Evolutionary conservation across 2,113 vertebrate species (phyloP), one percentile per base, ranked within the genome.

Genomic region (Chiloscyllium plagiosum): DNA sequence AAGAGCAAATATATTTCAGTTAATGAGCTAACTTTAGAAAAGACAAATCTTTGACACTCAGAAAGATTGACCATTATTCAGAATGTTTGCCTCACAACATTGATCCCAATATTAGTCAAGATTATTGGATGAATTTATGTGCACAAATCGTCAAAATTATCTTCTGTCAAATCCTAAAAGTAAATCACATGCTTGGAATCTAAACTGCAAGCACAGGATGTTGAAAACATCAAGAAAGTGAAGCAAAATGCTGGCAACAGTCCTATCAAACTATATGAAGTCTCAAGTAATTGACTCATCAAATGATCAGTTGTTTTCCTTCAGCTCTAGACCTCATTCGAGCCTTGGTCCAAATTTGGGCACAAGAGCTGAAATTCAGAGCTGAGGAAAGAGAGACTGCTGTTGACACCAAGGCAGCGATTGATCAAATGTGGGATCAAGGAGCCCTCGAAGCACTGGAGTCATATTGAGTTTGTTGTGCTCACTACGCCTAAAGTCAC

Each of bases 41-140:
- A n/a, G 17, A 65, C 61, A 52, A 5, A 61, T 90, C 26, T 65
- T 65, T 52, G 86, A 29, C 33, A 50, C 26, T 50, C 3, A 29
- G 24, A 56, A 29, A 89, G 56, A 89, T 50, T 87, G 85, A 87
- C 85, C 52, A 87, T 52, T 87, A 56, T 87, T 87, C 85, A 87
- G 52, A 89, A 17, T 61, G 15, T 26, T 8, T 61, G 86, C 52
- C 61, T 61, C 3, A 61, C 26, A 15, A 4, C 86, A 61, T 89
- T 89, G 26, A 26, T 61, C 52, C 56, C 26, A 89, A 33, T 89
- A 61, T 15, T 12, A 89, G 10, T 33, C 4, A 89, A 17, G 52
- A 8, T 12, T 89, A 13, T 56, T 33, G 50, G 22, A 86, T 89
- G 20, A 89, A 61, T 33, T 56, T 33, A 61, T 61, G 0, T 89